phyloP scores from a whole-genome alignment of 2,888 invertebrate genomes.

The Reticulitermes lucifugus region DNA sequence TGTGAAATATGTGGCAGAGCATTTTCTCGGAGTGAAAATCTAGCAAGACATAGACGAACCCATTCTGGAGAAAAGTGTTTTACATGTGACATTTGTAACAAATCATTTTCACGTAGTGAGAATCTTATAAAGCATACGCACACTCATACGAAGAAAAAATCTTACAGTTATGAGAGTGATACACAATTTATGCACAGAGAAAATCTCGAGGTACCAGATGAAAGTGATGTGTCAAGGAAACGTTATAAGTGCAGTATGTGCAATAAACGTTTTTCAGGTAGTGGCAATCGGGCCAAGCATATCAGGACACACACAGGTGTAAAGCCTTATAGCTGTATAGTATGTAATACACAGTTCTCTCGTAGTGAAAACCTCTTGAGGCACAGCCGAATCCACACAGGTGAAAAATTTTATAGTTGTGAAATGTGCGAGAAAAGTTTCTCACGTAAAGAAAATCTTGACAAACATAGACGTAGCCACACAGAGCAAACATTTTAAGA shows the following conservation, averaged over 20 bases:
- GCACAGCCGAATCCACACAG: not conserved
- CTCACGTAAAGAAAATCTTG: not conserved
- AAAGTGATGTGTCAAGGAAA: too few relatives aligned
- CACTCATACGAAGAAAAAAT: not conserved
- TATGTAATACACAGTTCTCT: not conserved
- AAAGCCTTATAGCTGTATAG: not conserved
- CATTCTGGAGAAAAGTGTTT: not conserved
- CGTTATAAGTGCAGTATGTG: not conserved
- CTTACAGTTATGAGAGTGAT: not conserved
- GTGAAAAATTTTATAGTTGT: conserved; percentile 1
- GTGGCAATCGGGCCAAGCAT: not conserved
- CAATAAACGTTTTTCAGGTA: not conserved
- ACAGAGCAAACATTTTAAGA: too few relatives aligned
- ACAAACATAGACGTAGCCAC: not conserved
- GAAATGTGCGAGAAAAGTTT: not conserved
- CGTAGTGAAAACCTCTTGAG: not conserved
- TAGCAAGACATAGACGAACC: not conserved
- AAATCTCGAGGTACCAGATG: too few relatives aligned
- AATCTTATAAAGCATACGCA: not conserved
- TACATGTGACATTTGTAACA: not conserved
- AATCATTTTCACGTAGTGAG: not conserved
- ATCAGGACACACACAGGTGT: not conserved
- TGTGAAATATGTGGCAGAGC: conserved; percentile 6
- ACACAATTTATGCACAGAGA: too few relatives aligned
- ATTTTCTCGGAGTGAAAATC: not conserved